Percentiles rank a stretch among this genome's conserved stretches.
phyloP scores from a whole-genome alignment of 2,888 invertebrate genomes.

The Pristionchus exspectatus region DNA sequence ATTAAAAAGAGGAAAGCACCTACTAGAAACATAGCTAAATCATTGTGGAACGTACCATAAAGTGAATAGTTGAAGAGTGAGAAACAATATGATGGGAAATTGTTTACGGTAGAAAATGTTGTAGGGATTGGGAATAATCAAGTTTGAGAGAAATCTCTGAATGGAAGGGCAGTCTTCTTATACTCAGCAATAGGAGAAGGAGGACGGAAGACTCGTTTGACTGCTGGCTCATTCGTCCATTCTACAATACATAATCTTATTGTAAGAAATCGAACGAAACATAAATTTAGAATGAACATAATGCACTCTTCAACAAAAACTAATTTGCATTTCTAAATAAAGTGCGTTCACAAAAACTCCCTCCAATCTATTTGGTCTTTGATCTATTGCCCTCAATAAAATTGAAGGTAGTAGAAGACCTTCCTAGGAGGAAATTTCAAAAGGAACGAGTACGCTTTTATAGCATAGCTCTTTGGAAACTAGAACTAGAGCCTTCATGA shows the following conservation, averaged over 20 bases:
- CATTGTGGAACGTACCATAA: not conserved
- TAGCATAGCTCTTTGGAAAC: no score
- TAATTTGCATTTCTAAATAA: no score
- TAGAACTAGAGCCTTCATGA: no score
- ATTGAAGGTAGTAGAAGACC: no score
- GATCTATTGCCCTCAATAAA: no score
- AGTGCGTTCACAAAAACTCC: no score
- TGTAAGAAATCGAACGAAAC: not conserved
- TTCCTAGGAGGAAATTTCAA: no score
- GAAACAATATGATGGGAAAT: not conserved
- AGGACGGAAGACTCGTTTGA: conserved; percentile 52
- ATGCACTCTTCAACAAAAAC: no score
- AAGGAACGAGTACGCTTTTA: no score
- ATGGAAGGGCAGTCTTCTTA: conserved; percentile 36
- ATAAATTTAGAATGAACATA: not conserved
- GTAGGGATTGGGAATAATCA: not conserved
- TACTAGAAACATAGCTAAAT: not conserved
- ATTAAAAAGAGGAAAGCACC: conserved; percentile 16
- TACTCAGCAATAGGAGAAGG: conserved; percentile 52
- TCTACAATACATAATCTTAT: not conserved
- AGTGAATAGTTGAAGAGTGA: not conserved
- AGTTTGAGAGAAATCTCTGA: conserved; percentile 52
- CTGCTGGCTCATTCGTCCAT: conserved; percentile 53
- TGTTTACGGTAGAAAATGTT: not conserved
- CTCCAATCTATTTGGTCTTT: no score